Conservation (phyloP, 2,113 vertebrate genomes). For the Sterrhoptilus dennistouni region DNA sequence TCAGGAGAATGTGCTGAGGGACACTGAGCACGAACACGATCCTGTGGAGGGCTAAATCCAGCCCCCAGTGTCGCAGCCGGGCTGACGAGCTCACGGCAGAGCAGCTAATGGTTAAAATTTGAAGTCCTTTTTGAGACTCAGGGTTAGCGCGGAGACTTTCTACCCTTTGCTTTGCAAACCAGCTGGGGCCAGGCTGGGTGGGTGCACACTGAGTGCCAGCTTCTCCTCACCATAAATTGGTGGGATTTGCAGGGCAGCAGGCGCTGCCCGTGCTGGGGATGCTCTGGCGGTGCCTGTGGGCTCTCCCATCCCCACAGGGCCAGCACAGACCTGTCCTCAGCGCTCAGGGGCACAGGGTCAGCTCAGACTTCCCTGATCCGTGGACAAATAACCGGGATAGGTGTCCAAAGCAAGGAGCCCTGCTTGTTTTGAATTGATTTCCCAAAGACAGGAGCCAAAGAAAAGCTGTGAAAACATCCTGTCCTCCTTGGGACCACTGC, state of each 20-base stretch:
- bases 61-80: not conserved
- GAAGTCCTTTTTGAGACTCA: not conserved
- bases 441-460: not conserved
- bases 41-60: not conserved
- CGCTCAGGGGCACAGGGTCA: not conserved
- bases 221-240: rapidly evolving
- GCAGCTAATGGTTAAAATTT: not conserved
- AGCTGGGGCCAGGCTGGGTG: not conserved
- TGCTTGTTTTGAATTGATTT: not conserved
- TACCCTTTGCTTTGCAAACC: not conserved
- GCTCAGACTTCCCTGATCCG: rapidly evolving
- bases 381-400: rapidly evolving
- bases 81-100: not conserved
- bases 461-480: not conserved
- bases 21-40: conserved; percentile 2
- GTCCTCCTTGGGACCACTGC: not conserved
- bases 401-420: not conserved
- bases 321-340: not conserved
- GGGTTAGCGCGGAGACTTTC: not conserved
- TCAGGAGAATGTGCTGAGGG: conserved; percentile 40
- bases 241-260: not conserved
- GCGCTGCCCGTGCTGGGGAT: not conserved
- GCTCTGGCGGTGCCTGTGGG: not conserved
- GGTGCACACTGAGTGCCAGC: not conserved
- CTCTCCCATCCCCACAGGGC: not conserved